Conservation (phyloP, 1,140 invertebrate genomes). For the Heliconius congener region DNA sequence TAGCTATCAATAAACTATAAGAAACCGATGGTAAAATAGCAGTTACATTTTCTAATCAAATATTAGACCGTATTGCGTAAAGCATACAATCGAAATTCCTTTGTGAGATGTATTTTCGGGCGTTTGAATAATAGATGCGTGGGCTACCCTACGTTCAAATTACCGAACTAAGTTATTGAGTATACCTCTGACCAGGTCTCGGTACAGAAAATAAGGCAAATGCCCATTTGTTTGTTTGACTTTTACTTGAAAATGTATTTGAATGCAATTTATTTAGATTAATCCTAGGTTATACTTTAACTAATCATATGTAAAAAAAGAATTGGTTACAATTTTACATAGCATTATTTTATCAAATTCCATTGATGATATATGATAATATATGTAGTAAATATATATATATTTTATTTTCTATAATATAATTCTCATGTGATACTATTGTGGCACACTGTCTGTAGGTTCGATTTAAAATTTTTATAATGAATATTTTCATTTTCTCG, state of each 20-base stretch:
- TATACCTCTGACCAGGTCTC: slow-evolving; percentile 29
- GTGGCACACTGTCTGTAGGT: too few relatives aligned
- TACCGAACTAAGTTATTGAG: slow-evolving; percentile 45
- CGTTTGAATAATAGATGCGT: slow-evolving; percentile 40
- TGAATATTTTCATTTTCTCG: too few relatives aligned
- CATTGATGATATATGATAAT: too few relatives aligned
- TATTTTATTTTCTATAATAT: too few relatives aligned
- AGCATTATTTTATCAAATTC: too few relatives aligned
- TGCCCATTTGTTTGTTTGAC: neutral
- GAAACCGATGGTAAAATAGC: slow-evolving; percentile 33
- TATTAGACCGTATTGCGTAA: slow-evolving; percentile 35
- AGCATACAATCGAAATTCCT: slow-evolving; percentile 25
- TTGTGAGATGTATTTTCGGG: slow-evolving; percentile 17
- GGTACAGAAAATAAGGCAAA: neutral
- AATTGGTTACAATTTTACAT: too few relatives aligned
- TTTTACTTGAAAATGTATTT: neutral
- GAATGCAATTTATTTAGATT: too few relatives aligned
- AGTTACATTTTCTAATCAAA: slow-evolving; percentile 19
- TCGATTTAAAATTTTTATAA: too few relatives aligned
- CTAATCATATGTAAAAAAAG: too few relatives aligned
- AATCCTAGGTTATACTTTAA: too few relatives aligned
- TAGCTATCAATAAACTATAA: slow-evolving; percentile 35
- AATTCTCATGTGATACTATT: too few relatives aligned
- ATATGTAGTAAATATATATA: too few relatives aligned
- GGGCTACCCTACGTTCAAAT: slow-evolving; percentile 40